Percentiles rank a stretch among this genome's conserved stretches.
Conservation (phyloP, 2,888 invertebrate genomes). For the Smittia sp. region DNA sequence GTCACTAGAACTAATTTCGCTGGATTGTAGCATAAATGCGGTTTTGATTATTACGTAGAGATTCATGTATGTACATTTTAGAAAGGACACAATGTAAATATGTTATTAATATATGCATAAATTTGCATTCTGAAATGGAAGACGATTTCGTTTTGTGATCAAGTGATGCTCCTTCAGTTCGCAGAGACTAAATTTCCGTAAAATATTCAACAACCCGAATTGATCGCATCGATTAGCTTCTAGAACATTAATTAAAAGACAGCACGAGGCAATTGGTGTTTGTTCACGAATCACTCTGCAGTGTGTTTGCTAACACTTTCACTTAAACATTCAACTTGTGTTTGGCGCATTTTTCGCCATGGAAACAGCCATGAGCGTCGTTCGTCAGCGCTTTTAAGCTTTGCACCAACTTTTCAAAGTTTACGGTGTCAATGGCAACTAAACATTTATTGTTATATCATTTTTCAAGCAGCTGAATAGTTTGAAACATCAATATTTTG, state of each 20-base stretch:
- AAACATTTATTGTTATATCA: constrained; percentile 19
- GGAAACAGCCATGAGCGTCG: constrained; percentile 26
- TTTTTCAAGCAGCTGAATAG: neutral
- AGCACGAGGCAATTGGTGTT: neutral
- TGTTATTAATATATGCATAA: constrained; percentile 6
- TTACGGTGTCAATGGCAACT: constrained; percentile 31
- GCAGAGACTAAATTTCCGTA: neutral
- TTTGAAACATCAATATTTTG: neutral
- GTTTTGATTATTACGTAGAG: constrained; percentile 5
- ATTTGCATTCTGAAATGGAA: neutral
- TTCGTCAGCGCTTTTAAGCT: neutral
- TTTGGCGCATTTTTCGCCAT: constrained; percentile 7
- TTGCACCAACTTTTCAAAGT: neutral
- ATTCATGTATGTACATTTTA: neutral
- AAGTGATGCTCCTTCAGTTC: neutral
- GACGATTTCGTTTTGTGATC: neutral
- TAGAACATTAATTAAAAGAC: constrained; percentile 4
- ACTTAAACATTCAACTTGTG: constrained; percentile 3
- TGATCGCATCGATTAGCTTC: constrained; percentile 17
- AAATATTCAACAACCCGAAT: constrained; percentile 1
- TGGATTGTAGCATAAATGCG: constrained; percentile 16
- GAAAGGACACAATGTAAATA: neutral
- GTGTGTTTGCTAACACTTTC: constrained; percentile 5
- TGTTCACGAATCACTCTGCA: neutral
- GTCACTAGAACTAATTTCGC: constrained; percentile 22